Conservation (phyloP, 2,888 invertebrate genomes). For the Scaptomyza reducta region DNA sequence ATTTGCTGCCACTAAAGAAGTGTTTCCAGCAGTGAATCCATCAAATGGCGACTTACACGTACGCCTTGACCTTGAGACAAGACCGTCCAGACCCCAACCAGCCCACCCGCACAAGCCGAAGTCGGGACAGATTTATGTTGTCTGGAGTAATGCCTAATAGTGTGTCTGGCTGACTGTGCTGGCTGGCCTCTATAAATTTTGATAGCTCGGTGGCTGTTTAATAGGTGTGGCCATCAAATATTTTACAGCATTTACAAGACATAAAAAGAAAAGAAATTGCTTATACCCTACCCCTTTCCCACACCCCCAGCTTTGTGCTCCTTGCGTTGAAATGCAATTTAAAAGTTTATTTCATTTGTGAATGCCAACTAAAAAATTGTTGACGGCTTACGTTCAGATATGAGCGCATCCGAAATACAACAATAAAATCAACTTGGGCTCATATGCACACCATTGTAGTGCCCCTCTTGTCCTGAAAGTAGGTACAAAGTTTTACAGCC, state of each 20-base stretch:
- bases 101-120: not conserved
- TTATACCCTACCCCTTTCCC: not conserved
- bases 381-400: conserved; percentile 53
- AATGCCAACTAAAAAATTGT: conserved; percentile 53
- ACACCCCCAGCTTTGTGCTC: not conserved
- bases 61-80: conserved; percentile 64
- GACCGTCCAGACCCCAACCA: not conserved
- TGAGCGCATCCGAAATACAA: conserved; percentile 32
- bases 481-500: conserved; percentile 42
- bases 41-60: conserved; percentile 62
- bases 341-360: conserved; percentile 61
- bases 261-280: conserved; percentile 25
- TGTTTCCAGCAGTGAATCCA: conserved; percentile 37
- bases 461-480: conserved; percentile 36
- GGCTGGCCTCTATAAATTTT: conserved; percentile 63
- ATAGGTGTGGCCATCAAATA: conserved; percentile 50
- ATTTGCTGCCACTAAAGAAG: conserved; percentile 10
- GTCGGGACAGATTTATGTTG: conserved; percentile 63
- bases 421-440: conserved; percentile 34
- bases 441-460: conserved; percentile 33
- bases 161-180: conserved; percentile 33
- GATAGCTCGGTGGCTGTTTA: conserved; percentile 35
- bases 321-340: conserved; percentile 60
- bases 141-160: conserved; percentile 52
- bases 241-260: conserved; percentile 51